Percentiles rank a stretch among this genome's conserved stretches.
These are phyloP conservation scores for Setophaga petechia DNA, from an alignment of 2,113 vertebrate species.

Conservation along the genomic window DNA sequence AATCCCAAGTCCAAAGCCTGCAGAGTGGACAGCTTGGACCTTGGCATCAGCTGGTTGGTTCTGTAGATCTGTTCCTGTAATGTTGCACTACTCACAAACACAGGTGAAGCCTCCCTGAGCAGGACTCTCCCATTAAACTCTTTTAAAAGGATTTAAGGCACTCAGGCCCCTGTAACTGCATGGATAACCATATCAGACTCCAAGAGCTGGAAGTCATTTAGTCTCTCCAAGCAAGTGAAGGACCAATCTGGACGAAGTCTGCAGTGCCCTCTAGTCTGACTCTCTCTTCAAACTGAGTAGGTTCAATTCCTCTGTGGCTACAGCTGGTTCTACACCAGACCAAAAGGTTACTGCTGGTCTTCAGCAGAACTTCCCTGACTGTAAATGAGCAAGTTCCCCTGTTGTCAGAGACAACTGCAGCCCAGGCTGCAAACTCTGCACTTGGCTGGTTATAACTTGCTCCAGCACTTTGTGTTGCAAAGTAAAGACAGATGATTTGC, in stretches of 20 bases:
- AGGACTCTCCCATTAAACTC: neutral
- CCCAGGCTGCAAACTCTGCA: neutral
- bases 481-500: neutral
- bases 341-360: neutral
- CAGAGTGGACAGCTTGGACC: neutral
- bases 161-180: accelerated
- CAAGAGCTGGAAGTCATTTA: neutral
- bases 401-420: neutral
- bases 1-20: neutral
- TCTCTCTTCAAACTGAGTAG: neutral
- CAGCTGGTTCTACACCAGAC: neutral
- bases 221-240: neutral
- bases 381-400: neutral
- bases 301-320: neutral
- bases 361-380: neutral
- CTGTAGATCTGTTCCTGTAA: neutral
- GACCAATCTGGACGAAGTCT: neutral
- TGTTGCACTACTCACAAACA: neutral
- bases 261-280: neutral
- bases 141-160: neutral
- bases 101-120: neutral
- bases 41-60: neutral
- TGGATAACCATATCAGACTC: accelerated
- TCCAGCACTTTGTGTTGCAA: neutral
- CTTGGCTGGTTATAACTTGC: neutral